A percentile compares a stretch with the other conserved stretches of the same genome.
Conservation (phyloP, 2,797 vertebrate species). For the Lepilemur ruficaudatus region DNA sequence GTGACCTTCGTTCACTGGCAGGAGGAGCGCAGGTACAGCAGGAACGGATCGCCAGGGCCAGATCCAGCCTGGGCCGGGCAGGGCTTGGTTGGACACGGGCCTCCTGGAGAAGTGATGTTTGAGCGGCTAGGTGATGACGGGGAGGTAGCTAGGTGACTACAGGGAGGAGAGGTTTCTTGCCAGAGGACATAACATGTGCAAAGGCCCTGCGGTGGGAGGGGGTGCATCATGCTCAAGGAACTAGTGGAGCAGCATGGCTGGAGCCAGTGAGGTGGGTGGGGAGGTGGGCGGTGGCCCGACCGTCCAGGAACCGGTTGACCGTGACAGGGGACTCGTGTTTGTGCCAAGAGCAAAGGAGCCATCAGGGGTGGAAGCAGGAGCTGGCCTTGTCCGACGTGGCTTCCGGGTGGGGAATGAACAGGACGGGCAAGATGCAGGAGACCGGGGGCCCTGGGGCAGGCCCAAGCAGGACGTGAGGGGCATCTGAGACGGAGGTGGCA, state of each 20-base stretch:
- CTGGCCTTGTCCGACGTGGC: no score
- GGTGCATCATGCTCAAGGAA: accelerated
- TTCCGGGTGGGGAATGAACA: accelerated
- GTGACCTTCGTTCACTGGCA: background rate
- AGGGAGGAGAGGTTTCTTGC: background rate
- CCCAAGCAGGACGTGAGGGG: background rate
- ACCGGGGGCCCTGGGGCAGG: background rate
- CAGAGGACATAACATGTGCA: background rate
- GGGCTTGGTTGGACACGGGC: background rate
- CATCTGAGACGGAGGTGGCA: accelerated
- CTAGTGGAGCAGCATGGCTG: accelerated
- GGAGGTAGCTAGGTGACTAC: background rate
- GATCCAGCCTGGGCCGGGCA: background rate
- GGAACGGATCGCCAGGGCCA: background rate
- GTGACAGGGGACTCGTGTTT: background rate
- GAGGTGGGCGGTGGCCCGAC: background rate
- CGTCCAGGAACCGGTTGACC: background rate
- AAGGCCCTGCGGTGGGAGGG: slow-evolving; percentile 24
- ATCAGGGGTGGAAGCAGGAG: accelerated
- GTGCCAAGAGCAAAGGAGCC: background rate
- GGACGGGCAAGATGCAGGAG: background rate
- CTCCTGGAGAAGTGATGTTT: background rate
- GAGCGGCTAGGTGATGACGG: background rate
- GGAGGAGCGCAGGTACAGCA: background rate
- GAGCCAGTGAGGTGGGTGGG: no score